Evolutionary conservation across 2,797 vertebrate genomes (phyloP).

Genomic region (Lemur catta): DNA sequence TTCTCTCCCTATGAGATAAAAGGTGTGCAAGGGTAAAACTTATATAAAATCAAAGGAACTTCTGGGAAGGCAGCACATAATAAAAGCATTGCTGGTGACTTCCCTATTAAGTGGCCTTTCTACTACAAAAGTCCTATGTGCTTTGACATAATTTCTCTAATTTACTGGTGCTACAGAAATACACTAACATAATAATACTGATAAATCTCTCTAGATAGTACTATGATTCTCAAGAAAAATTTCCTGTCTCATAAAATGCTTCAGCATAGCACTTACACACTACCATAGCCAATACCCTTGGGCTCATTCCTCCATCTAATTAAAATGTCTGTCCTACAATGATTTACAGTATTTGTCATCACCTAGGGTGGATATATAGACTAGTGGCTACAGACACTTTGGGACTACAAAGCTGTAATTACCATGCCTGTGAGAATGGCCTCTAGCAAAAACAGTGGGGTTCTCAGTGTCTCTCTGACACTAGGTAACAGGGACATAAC

Average conservation of each 20-base stretch:
- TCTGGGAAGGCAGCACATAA: not conserved
- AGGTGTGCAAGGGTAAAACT: not conserved
- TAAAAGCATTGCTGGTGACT: not conserved
- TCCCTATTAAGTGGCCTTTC: not conserved
- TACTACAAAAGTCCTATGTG: not conserved
- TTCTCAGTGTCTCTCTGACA: not conserved
- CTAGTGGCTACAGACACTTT: slow-evolving; percentile 38
- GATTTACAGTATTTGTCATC: slow-evolving; percentile 61
- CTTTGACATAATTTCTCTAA: not conserved
- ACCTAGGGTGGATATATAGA: slow-evolving; percentile 33
- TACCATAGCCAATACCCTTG: slow-evolving; percentile 11
- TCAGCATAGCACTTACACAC: slow-evolving; percentile 33
- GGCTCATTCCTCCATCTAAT: slow-evolving; percentile 60
- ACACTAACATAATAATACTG: not conserved
- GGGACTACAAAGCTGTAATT: slow-evolving; percentile 63
- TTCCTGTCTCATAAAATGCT: slow-evolving; percentile 46
- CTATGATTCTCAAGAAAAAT: slow-evolving; percentile 53
- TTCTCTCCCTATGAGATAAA: slow-evolving; percentile 16
- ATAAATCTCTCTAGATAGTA: not conserved
- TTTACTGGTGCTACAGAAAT: not conserved
- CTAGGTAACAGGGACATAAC: not conserved
- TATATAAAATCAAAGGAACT: slow-evolving; percentile 3
- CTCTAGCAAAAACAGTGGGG: slow-evolving; percentile 53
- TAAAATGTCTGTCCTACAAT: slow-evolving; percentile 63
- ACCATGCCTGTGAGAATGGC: slow-evolving; percentile 21